A percentile compares a stretch with the other conserved stretches of the same genome.
Conservation (phyloP, 2,113 vertebrate genomes). For the Centropristis striata region DNA sequence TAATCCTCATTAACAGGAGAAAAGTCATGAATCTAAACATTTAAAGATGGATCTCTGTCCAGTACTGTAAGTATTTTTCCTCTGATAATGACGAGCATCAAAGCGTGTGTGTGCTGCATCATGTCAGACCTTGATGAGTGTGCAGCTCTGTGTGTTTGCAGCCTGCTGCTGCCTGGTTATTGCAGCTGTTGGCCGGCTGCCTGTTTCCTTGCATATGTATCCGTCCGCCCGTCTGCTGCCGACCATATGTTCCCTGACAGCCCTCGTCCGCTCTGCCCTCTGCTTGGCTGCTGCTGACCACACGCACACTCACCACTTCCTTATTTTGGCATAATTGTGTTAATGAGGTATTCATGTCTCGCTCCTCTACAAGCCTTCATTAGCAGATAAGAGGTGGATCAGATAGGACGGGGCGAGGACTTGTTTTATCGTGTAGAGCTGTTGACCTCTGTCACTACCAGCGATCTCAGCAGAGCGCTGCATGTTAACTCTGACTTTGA, state of each 20-base stretch:
- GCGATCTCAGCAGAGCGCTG: background rate
- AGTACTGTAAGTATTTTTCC: background rate
- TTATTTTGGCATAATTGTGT: conserved; percentile 30
- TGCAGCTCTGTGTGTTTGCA: background rate
- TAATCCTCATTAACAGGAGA: background rate
- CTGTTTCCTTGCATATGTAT: background rate
- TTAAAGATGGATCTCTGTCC: background rate
- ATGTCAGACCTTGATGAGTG: background rate
- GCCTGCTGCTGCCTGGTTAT: background rate
- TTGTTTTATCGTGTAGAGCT: conserved; percentile 16
- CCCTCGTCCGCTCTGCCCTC: background rate
- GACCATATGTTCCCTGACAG: conserved; percentile 25
- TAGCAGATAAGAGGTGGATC: conserved; percentile 39
- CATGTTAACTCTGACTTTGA: conserved; percentile 14
- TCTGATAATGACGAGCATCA: no score
- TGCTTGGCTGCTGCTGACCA: background rate
- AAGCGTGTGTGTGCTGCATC: background rate
- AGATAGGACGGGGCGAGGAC: conserved; percentile 28
- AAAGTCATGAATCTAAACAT: no score
- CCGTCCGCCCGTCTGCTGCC: background rate
- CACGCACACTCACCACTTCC: conserved; percentile 17
- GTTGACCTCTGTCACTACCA: conserved; percentile 28
- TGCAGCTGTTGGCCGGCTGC: conserved; percentile 29
- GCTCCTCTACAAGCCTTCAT: conserved; percentile 9
- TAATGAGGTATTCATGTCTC: conserved; percentile 26